Evolutionary conservation across 2,888 invertebrate species (phyloP).

Genomic region (Coremacera marginata): DNA sequence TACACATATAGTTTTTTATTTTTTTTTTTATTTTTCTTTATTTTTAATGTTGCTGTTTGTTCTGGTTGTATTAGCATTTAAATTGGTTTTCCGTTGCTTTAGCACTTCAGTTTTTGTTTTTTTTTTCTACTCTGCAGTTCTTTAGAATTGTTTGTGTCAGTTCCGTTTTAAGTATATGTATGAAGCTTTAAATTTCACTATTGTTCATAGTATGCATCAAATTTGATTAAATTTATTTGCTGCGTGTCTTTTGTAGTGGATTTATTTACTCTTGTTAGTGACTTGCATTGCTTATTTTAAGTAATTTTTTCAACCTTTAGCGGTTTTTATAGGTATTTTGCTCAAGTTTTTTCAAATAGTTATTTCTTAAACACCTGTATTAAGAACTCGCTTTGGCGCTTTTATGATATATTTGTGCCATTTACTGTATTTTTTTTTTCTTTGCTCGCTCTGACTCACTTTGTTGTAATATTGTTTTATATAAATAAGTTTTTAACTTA

Average conservation of each 20-base stretch:
- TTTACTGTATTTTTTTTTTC: neutral
- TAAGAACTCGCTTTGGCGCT: neutral
- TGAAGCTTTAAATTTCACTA: too few species aligned
- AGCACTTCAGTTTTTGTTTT: neutral
- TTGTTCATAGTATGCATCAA: neutral
- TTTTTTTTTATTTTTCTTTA: neutral
- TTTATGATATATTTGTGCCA: neutral
- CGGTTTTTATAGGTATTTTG: too few species aligned
- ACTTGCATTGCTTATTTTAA: too few species aligned
- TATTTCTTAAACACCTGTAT: too few species aligned
- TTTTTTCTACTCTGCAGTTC: neutral
- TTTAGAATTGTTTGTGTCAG: neutral
- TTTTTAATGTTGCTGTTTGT: neutral
- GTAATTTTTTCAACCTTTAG: too few species aligned
- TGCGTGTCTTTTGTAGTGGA: too few species aligned
- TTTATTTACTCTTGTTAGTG: neutral
- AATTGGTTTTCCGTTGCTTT: neutral
- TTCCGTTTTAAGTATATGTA: too few species aligned
- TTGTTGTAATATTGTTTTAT: neutral
- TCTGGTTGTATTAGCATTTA: too few species aligned
- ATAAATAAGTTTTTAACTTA: too few species aligned
- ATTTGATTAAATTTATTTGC: neutral
- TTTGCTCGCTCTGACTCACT: neutral
- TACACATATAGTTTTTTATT: too few species aligned
- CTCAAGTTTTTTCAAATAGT: too few species aligned